phyloP scores from a whole-genome alignment of 2,113 vertebrate genomes.

The Papio anubis region DNA sequence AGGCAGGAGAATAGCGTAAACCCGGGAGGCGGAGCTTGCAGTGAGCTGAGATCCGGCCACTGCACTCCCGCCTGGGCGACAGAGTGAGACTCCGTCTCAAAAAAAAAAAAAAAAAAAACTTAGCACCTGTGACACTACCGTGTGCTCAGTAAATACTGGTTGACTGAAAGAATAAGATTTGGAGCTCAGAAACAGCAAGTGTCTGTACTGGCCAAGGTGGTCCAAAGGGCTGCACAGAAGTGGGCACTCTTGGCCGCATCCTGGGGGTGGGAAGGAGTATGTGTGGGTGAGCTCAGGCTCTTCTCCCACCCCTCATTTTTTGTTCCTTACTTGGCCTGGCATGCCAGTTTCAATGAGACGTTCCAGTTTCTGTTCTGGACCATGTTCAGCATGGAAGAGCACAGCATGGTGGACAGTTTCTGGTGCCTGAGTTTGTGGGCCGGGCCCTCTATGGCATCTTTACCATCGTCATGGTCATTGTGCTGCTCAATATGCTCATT shows the following conservation, averaged over 20 bases:
- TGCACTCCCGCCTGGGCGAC: too few species aligned
- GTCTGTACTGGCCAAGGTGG: neutral
- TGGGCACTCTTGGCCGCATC: rapidly evolving
- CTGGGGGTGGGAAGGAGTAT: neutral
- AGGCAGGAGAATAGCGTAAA: too few species aligned
- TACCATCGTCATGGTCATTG: slow-evolving; percentile 92
- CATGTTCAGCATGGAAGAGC: slow-evolving; percentile 92
- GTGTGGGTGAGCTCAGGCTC: neutral
- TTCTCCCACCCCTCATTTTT: neutral
- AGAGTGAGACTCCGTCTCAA: too few species aligned
- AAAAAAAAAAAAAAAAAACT: neutral
- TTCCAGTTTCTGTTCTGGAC: slow-evolving; percentile 96
- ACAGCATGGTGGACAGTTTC: slow-evolving; percentile 89
- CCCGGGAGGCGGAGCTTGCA: too few species aligned
- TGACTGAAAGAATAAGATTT: neutral
- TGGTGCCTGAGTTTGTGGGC: slow-evolving; percentile 89
- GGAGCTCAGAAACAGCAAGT: neutral
- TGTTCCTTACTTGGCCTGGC: neutral
- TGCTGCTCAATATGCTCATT: slow-evolving; percentile 94
- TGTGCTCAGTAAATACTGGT: neutral
- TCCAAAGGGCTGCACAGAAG: neutral
- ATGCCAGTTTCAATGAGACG: slow-evolving; percentile 90
- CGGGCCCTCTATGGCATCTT: slow-evolving; percentile 91
- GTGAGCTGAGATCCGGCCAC: too few species aligned
- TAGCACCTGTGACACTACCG: neutral